Evolutionary conservation across 2,113 vertebrate genomes (phyloP), one percentile per base, ranked within the genome.

Genomic region (Vimba vimba): DNA sequence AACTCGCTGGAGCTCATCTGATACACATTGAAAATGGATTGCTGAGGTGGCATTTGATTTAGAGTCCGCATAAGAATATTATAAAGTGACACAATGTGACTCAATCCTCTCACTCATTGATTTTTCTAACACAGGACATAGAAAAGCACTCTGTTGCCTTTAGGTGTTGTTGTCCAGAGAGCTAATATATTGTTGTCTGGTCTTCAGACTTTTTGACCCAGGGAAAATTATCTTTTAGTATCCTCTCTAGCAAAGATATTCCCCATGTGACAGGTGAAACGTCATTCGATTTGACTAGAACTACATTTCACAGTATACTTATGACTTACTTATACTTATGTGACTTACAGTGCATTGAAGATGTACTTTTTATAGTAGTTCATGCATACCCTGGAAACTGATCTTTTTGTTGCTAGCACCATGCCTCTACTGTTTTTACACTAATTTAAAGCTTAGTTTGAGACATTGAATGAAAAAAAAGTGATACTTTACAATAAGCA

Each of bases 191-290:
- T 33, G 25, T 52, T 66, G 19, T 79, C 23, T 82, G 39, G 77
- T 83, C 55, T 79, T 64, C 79, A 4, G 23, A n/a, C 2, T 73
- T 68, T 25, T 55, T 85, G 82, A 55, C 60, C 82, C 81, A 82
- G 78, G 86, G 89, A 71, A 55, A 76, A 87, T 47, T 80, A 80
- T 33, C 19, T 66, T 55, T 85, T 69, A 62, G 33, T 57, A 81
- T 59, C 39, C 77, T 79, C 78, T 73, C 78, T 73, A 64, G 77
- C 15, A 64, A 87, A 86, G 60, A 87, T 76, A 50, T 21, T 83
- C 86, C 87, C n/a, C 85, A 74, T 93, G 91, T 88, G 91, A 92
- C 92, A 89, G 89, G 84, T 68, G 81, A 85, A 82, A 74, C 55
- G 5, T 4, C 9, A 78, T 59, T 2, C n/a, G 79, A 86, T 90